These are phyloP conservation scores for Nomia melanderi DNA, from an alignment of 1,140 invertebrate genomes.

Conservation along the genomic window DNA sequence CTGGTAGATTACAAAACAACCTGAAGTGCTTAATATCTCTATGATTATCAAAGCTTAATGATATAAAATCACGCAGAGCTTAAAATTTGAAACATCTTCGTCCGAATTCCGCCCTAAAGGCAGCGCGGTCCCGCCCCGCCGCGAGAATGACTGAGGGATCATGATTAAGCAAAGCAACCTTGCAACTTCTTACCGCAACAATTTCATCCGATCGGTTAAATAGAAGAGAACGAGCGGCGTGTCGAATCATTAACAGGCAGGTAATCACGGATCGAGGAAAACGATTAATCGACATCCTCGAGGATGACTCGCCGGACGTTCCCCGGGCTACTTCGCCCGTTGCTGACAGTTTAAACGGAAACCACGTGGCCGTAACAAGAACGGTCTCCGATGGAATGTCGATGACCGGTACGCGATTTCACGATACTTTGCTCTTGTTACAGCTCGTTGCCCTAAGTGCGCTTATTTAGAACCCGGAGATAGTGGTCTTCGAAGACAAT, in stretches of 20 bases:
- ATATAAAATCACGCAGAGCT: no score
- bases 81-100: no score
- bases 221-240: neutral
- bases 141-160: neutral
- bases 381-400: neutral
- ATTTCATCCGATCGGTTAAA: constrained; percentile 1
- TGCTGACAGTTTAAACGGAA: neutral
- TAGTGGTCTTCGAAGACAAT: no score
- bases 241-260: constrained; percentile 4
- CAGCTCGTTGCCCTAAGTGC: no score
- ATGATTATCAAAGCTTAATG: no score
- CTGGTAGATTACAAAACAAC: no score
- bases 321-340: neutral
- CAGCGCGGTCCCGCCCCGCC: neutral
- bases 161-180: neutral
- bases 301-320: neutral
- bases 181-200: neutral
- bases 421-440: neutral
- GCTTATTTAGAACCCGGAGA: no score
- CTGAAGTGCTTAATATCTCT: no score
- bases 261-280: constrained; percentile 6
- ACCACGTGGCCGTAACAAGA: neutral
- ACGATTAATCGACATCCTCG: constrained; percentile 5
- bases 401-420: neutral
- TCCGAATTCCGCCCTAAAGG: neutral